phyloP scores from a whole-genome alignment of 2,113 vertebrate genomes.

The Cottus gobio region DNA sequence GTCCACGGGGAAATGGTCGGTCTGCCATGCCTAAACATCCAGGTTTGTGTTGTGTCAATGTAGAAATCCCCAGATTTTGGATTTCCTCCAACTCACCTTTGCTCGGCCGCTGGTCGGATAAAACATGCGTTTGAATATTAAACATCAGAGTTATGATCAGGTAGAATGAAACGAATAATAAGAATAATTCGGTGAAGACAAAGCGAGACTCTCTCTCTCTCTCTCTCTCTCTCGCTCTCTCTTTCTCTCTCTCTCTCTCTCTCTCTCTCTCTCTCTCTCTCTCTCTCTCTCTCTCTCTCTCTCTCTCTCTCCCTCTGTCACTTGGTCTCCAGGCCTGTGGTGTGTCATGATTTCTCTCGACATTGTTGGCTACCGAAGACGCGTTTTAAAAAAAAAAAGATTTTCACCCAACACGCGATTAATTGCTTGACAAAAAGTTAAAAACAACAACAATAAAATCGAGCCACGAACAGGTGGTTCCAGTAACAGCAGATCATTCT shows the following conservation, averaged over 20 bases:
- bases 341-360: constrained; percentile 10
- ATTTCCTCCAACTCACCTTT: constrained; percentile 46
- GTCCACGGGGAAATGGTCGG: not conserved
- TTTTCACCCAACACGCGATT: constrained; percentile 42
- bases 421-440: constrained; percentile 18
- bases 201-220: not conserved
- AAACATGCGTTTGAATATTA: constrained; percentile 25
- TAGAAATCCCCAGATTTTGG: not conserved
- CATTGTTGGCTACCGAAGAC: not conserved
- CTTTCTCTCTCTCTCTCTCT: not conserved
- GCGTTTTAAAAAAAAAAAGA: not conserved
- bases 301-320: not conserved
- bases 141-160: not conserved
- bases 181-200: constrained; percentile 6
- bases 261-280: not conserved
- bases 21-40: not conserved
- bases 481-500: constrained; percentile 32
- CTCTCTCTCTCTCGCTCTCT: not conserved
- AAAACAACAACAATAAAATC: constrained; percentile 12
- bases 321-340: constrained; percentile 49
- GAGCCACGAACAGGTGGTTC: constrained; percentile 37
- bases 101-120: not conserved
- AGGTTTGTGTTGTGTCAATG: not conserved
- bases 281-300: not conserved
- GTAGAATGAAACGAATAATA: not conserved